Conservation (phyloP, 2,113 vertebrate genomes). For the Mesembrinibis cayennensis region DNA sequence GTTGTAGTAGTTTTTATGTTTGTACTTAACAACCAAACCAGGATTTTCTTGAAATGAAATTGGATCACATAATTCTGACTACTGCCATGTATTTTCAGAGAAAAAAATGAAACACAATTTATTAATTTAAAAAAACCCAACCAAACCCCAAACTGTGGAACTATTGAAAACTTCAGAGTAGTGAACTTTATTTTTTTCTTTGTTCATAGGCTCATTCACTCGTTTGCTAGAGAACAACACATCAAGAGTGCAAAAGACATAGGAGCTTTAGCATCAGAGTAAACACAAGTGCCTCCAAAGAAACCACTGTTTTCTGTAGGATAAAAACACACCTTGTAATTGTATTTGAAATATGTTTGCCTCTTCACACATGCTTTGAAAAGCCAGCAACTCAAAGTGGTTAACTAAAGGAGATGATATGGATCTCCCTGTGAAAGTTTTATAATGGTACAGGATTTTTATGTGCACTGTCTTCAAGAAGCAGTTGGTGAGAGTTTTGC, state of each 20-base stretch:
- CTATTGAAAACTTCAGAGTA: not conserved
- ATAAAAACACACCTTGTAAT: not conserved
- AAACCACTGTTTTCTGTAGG: not conserved
- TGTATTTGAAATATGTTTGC: not conserved
- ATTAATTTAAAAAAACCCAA: not conserved
- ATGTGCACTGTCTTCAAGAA: not conserved
- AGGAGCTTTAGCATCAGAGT: not conserved
- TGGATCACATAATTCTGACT: not conserved
- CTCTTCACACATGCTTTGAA: not conserved
- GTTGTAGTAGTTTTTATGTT: not conserved
- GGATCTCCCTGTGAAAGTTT: not conserved
- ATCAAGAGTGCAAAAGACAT: not conserved
- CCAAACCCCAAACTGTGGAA: not conserved
- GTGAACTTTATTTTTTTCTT: not conserved
- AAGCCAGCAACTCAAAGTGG: not conserved
- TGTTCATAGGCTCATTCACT: not conserved
- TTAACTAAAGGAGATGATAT: not conserved
- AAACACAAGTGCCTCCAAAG: not conserved
- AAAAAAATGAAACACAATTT: not conserved
- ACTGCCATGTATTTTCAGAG: not conserved
- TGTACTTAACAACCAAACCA: not conserved
- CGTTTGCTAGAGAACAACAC: not conserved
- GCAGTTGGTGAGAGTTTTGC: not conserved
- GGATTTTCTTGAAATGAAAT: not conserved
- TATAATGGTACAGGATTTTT: not conserved